These are phyloP conservation scores for Papilio polytes DNA, from an alignment of 1,140 invertebrate genomes.

Conservation along the genomic window DNA sequence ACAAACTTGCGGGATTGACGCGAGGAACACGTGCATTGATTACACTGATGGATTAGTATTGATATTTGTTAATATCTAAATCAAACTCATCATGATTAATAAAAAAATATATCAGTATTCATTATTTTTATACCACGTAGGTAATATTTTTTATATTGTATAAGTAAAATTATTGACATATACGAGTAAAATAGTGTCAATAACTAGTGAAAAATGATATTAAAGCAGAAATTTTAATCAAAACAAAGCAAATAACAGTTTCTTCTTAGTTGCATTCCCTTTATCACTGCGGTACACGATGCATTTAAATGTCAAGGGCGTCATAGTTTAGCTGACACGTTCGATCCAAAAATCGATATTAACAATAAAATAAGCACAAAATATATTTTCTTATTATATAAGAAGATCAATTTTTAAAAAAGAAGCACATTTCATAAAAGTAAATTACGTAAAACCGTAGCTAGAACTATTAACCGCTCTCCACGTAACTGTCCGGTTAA, in stretches of 20 bases:
- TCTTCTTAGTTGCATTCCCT: neutral
- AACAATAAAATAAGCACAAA: neutral
- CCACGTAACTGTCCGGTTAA: constrained; percentile 47
- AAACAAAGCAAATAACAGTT: constrained; percentile 13
- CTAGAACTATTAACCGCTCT: constrained; percentile 42
- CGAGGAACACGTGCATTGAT: neutral
- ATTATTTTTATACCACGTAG: neutral
- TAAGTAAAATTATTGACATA: neutral
- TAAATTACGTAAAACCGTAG: constrained; percentile 44
- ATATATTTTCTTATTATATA: neutral
- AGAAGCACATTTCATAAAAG: constrained; percentile 29
- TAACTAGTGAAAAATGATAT: neutral
- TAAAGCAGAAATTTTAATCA: neutral
- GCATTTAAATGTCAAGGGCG: constrained; percentile 21
- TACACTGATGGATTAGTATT: neutral
- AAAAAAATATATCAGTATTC: neutral
- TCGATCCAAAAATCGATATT: neutral
- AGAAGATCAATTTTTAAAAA: neutral
- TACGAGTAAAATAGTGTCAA: neutral
- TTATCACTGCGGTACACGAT: neutral
- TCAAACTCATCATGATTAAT: neutral
- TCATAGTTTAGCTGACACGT: neutral
- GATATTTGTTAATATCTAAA: too few relatives aligned
- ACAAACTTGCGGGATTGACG: neutral
- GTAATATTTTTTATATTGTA: neutral